Percentiles rank a stretch among this genome's conserved stretches.
Conservation (phyloP, 2,888 invertebrate genomes). For the Hoplodrina ambigua region DNA sequence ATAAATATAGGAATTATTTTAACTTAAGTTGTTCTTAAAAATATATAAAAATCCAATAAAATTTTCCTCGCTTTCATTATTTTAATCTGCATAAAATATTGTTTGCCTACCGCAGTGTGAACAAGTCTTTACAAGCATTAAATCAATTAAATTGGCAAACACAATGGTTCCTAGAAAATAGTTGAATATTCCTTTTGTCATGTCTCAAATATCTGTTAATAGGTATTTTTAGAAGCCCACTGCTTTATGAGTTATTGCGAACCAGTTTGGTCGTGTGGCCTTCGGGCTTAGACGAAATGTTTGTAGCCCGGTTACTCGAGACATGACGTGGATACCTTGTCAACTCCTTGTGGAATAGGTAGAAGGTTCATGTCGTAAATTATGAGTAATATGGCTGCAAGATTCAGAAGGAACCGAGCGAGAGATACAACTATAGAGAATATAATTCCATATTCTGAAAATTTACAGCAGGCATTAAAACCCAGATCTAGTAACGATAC, state of each 20-base stretch:
- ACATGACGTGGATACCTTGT: conserved; percentile 35
- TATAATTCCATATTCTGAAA: too few relatives aligned
- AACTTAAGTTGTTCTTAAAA: not conserved
- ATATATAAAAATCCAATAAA: not conserved
- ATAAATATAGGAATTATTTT: not conserved
- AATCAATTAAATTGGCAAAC: conserved; percentile 44
- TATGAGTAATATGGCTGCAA: too few relatives aligned
- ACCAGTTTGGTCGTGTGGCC: conserved; percentile 53
- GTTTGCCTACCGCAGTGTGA: conserved; percentile 18
- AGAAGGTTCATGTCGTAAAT: conserved; percentile 33
- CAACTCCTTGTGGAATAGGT: too few relatives aligned
- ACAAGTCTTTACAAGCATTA: conserved; percentile 33
- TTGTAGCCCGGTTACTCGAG: conserved; percentile 44
- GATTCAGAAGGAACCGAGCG: too few relatives aligned
- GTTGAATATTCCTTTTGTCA: conserved; percentile 35
- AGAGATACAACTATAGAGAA: too few relatives aligned
- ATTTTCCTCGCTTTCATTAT: not conserved
- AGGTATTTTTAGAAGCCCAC: conserved; percentile 54
- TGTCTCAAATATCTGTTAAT: conserved; percentile 51
- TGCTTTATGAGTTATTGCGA: conserved; percentile 55
- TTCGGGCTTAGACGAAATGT: conserved; percentile 57
- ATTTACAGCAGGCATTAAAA: too few relatives aligned
- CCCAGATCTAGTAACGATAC: too few relatives aligned
- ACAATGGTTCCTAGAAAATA: conserved; percentile 40
- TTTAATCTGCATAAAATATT: conserved; percentile 3